phyloP scores from a whole-genome alignment of 2,888 invertebrate genomes.

The Metopia argyrocephala region DNA sequence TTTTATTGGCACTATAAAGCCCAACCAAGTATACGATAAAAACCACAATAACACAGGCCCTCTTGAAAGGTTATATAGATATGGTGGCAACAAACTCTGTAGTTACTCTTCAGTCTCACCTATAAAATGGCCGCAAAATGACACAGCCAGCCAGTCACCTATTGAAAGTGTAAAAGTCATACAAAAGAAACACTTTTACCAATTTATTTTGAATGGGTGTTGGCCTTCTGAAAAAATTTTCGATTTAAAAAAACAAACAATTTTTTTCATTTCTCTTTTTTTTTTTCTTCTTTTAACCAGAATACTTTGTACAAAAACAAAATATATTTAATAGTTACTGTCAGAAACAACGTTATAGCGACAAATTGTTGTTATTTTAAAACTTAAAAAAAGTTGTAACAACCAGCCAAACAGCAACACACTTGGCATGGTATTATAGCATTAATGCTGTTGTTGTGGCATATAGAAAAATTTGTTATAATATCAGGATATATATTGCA shows the following conservation, averaged over 20 bases:
- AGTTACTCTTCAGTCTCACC: not conserved
- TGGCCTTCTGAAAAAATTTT: not conserved
- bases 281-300: not conserved
- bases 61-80: not conserved
- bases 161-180: not conserved
- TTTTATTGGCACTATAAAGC: not conserved
- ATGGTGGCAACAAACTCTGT: not conserved
- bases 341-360: constrained; percentile 52
- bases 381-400: not conserved
- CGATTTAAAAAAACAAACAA: not conserved
- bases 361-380: constrained; percentile 32
- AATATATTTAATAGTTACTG: constrained; percentile 41
- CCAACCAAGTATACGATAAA: constrained; percentile 18
- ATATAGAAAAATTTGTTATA: not conserved
- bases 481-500: not conserved
- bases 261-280: not conserved
- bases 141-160: not conserved
- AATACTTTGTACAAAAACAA: not conserved
- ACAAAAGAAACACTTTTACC: constrained; percentile 19
- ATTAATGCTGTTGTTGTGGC: not conserved
- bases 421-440: not conserved
- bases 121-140: not conserved
- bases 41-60: constrained; percentile 1
- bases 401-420: not conserved
- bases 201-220: not conserved